Conservation (phyloP, 2,888 invertebrate species). For the Synanthedon formicaeformis region DNA sequence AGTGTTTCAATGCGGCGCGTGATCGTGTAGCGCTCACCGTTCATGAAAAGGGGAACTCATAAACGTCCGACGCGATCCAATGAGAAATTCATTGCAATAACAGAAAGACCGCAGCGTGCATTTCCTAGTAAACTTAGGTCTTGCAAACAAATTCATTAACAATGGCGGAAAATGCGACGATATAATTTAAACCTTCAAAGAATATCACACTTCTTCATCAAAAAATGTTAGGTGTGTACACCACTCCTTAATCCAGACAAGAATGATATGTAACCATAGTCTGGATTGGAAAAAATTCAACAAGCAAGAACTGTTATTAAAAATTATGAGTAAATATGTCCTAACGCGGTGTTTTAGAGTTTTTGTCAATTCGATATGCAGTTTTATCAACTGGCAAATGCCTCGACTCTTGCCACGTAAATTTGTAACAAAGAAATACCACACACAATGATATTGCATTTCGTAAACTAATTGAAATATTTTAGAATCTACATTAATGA, state of each 20-base stretch:
- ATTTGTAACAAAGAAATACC: neutral
- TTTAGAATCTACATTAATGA: constrained; percentile 6
- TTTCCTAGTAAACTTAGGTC: no score
- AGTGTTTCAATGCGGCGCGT: constrained; percentile 9
- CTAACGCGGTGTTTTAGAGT: neutral
- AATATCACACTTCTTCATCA: no score
- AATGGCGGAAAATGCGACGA: no score
- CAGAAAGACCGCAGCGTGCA: neutral
- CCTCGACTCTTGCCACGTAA: neutral
- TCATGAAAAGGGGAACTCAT: constrained; percentile 20
- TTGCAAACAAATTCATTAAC: constrained; percentile 2
- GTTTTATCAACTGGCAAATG: neutral
- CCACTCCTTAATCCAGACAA: no score
- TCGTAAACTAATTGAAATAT: neutral
- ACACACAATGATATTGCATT: constrained; percentile 9
- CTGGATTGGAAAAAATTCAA: neutral
- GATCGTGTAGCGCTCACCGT: constrained; percentile 23
- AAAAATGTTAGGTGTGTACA: no score
- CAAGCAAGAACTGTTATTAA: neutral
- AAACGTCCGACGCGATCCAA: constrained; percentile 24
- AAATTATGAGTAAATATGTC: neutral
- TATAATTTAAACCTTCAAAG: no score
- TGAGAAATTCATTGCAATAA: constrained; percentile 32
- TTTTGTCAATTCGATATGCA: neutral
- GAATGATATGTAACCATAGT: no score